Base-by-base conservation (phyloP, 2,888 invertebrate species). In the Tiliacea citrago region DNA sequence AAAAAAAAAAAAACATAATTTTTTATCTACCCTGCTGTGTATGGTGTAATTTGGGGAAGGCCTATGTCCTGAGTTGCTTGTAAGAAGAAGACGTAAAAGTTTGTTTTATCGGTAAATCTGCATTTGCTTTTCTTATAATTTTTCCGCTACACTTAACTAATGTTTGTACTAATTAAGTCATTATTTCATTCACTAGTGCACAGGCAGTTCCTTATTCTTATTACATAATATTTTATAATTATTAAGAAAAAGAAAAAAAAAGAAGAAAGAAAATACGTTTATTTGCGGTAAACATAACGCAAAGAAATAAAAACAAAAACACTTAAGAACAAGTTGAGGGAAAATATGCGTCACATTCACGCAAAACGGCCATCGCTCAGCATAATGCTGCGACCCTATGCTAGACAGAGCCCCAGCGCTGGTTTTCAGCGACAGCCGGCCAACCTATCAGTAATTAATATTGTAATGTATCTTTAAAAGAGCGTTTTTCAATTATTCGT, bases 401-500 rank as follows among this genome's bases (percentile, higher is more conserved):
- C n/a, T n/a, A n/a, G n/a, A n/a, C n/a, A n/a, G n/a, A n/a, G n/a
- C n/a, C n/a, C n/a, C n/a, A n/a, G n/a, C n/a, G n/a, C n/a, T n/a
- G n/a, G n/a, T n/a, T n/a, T n/a, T n/a, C n/a, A n/a, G n/a, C n/a
- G n/a, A n/a, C n/a, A n/a, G n/a, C n/a, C n/a, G n/a, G n/a, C n/a
- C n/a, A 47, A 39, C 51, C 24, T 35, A 16, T 24, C 53, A 16
- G 29, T 65, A 65, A 71, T 84, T 55, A 68, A 68, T 71, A 62
- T 58, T 57, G 58, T 62, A 57, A 71, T 81, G 61, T 71, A 62
- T 62, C 77, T 81, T 68, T 21, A 68, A 29, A 29, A 73, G 84
- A 76, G 66, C 35, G 51, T 61, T 69, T 72, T 71, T 77, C 53
- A 84, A 73, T 77, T 73, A 82, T 82, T 71, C 58, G 45, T n/a